These are phyloP conservation scores for Salminus brasiliensis DNA, from an alignment of 2,113 vertebrate genomes.

Conservation along the genomic window DNA sequence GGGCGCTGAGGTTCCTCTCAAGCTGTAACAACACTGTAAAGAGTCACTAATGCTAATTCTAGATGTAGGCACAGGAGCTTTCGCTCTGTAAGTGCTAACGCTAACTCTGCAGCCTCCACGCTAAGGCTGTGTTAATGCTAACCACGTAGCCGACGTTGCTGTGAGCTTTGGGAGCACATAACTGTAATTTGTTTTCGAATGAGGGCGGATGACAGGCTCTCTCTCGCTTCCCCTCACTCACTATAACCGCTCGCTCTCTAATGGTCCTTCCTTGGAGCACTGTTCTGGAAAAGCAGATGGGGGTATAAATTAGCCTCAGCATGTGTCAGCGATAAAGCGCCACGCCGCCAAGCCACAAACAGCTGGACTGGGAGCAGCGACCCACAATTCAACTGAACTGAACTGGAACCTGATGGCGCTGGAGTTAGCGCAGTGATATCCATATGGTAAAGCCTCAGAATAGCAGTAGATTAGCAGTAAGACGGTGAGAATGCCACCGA, in stretches of 20 bases:
- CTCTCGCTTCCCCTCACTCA: background rate
- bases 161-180: background rate
- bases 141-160: background rate
- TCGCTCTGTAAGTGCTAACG: background rate
- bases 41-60: background rate
- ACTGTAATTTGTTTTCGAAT: background rate
- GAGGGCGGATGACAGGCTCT: background rate
- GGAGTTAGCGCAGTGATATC: background rate
- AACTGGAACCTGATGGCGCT: conserved; percentile 6
- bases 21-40: too few species aligned
- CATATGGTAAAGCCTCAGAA: background rate
- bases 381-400: background rate
- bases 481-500: background rate
- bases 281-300: conserved; percentile 7
- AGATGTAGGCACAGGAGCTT: too few species aligned
- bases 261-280: background rate
- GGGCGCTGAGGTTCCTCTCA: too few species aligned
- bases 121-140: background rate
- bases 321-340: conserved; percentile 16
- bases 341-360: background rate
- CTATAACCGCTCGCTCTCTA: background rate
- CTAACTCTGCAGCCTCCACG: background rate
- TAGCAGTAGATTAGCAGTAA: background rate
- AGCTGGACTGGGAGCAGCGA: conserved; percentile 16
- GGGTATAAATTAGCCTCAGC: conserved; percentile 27